Conservation (phyloP, 2,113 vertebrate genomes). For the Phasianus colchicus region DNA sequence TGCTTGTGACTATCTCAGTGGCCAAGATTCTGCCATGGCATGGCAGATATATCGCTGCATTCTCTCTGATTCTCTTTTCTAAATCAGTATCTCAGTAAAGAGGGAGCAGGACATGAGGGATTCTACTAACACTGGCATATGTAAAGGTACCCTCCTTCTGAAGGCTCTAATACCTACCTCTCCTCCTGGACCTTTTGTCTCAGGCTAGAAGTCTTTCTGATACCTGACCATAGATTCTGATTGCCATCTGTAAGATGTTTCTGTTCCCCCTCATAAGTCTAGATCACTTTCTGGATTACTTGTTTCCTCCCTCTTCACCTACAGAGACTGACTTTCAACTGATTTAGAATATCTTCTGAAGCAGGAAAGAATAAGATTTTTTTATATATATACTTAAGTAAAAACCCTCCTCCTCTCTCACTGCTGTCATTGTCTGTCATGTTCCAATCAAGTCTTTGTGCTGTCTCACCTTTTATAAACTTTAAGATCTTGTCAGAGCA, state of each 20-base stretch:
- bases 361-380: background rate
- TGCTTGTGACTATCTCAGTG: background rate
- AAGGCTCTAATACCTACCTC: background rate
- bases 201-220: background rate
- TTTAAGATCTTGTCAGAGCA: background rate
- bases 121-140: background rate
- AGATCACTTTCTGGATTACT: background rate
- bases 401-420: background rate
- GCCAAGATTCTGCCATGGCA: background rate
- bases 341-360: background rate
- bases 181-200: background rate
- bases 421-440: background rate
- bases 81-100: background rate
- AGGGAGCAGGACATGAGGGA: background rate
- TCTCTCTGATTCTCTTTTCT: background rate
- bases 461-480: background rate
- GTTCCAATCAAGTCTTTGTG: background rate
- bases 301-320: background rate
- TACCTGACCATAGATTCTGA: background rate
- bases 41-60: background rate
- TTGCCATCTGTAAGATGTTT: background rate
- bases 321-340: background rate
- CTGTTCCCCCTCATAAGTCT: background rate
- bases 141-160: background rate
- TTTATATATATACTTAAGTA: background rate